Conservation (phyloP, 2,888 invertebrate genomes). For the Temnothorax rugatulus region DNA sequence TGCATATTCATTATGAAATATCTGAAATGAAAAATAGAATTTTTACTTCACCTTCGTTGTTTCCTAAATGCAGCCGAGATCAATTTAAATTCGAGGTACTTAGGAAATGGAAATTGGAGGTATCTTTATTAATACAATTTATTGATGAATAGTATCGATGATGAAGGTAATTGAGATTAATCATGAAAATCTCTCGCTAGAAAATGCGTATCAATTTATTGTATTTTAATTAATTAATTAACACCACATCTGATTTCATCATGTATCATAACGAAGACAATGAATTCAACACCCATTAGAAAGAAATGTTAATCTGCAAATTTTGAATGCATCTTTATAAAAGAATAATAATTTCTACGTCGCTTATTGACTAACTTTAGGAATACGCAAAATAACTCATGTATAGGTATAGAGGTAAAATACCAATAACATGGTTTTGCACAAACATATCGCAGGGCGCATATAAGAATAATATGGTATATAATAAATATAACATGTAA, state of each 20-base stretch:
- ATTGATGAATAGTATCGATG: not conserved
- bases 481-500: too few relatives aligned
- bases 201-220: constrained; percentile 15
- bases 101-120: not conserved
- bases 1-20: not conserved
- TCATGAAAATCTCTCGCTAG: not conserved
- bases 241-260: not conserved
- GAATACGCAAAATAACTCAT: too few relatives aligned
- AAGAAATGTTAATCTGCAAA: not conserved
- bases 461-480: too few relatives aligned
- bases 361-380: not conserved
- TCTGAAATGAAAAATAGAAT: not conserved
- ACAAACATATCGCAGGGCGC: too few relatives aligned
- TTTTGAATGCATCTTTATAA: not conserved
- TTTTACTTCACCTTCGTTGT: not conserved
- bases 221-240: not conserved
- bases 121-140: constrained; percentile 27
- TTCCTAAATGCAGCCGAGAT: not conserved
- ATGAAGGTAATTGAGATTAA: not conserved
- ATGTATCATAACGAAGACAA: not conserved
- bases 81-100: not conserved
- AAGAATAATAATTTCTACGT: not conserved
- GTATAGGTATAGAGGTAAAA: too few relatives aligned
- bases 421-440: too few relatives aligned
- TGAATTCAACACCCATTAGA: not conserved